These are phyloP conservation scores for Microtus californicus DNA, from an alignment of 2,797 vertebrate genomes.

Conservation along the genomic window DNA sequence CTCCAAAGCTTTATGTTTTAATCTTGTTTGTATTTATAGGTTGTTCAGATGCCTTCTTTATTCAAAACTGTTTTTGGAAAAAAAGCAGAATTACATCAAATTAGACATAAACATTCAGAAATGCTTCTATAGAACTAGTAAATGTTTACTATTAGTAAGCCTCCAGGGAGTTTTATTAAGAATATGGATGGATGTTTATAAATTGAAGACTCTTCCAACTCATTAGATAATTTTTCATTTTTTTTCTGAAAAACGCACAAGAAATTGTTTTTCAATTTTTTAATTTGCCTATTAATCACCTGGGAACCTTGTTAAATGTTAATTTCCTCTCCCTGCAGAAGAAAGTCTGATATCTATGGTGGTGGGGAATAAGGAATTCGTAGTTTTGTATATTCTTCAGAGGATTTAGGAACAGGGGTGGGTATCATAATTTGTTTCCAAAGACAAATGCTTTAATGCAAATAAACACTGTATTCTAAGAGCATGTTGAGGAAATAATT, in stretches of 20 bases:
- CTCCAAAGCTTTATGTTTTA: slow-evolving; percentile 31
- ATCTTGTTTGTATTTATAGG: not conserved
- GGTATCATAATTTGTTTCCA: not conserved
- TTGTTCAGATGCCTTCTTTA: not conserved
- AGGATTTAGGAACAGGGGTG: not conserved
- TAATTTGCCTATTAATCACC: not conserved
- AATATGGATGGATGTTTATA: not conserved
- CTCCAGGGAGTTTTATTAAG: slow-evolving; percentile 18
- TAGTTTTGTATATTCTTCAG: not conserved
- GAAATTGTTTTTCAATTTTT: slow-evolving; percentile 20
- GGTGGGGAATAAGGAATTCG: not conserved
- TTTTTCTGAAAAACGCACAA: not conserved
- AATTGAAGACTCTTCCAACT: not conserved
- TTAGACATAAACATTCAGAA: not conserved
- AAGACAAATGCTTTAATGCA: not conserved
- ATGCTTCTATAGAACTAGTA: not conserved
- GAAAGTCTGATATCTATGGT: not conserved
- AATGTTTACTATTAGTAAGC: not conserved
- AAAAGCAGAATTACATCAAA: slow-evolving; percentile 28
- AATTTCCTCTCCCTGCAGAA: not conserved
- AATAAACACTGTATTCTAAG: not conserved
- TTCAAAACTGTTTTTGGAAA: not conserved
- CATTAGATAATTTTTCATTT: not conserved
- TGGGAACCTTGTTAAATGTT: not conserved
- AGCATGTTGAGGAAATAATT: not conserved